Evolutionary conservation across 2,113 vertebrate genomes (phyloP), one percentile per base, ranked within the genome.

Genomic region (Zosterops lateralis): DNA sequence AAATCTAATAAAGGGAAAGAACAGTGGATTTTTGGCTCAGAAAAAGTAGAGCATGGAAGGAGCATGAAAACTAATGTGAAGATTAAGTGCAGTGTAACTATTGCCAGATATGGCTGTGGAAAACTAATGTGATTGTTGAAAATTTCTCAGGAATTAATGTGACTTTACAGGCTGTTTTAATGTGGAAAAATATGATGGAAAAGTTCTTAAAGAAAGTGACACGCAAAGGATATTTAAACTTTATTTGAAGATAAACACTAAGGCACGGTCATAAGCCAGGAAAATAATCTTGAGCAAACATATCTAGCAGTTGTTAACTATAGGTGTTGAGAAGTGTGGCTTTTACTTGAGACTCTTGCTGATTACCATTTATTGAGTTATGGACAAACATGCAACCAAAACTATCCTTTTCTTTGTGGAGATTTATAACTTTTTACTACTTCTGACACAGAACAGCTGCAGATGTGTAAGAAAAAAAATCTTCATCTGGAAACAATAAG

Each of bases 171-270:
- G 25, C 36, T 93, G 10, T 58, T 95, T 90, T 90, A 56, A 73
- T 70, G 74, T 47, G 47, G 71, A 88, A 83, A 91, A 95, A 40
- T 70, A 77, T 10, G 47, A 76, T 79, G 38, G 79, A 85, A 92
- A 85, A 72, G 14, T 61, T 40, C 21, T 56, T 79, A 36, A 88
- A 77, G 62, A 70, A 93, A 86, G 48, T 80, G 47, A 62, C 68
- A 74, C 6, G 2, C 77, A 89, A 87, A 84, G 40, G 32, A 32
- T 92, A 66, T 93, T 80, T 73, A 74, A 84, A 88, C 64, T 70
- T 79, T 53, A 75, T 85, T 89, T 95, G 68, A 84, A 86, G 60
- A 81, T 90, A 54, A 90, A 92, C 74, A 89, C 26, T 66, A 70
- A 92, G 34, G 10, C 34, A 54, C 54, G 60, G 38, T 95, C 16